Percentiles rank a stretch among this genome's conserved stretches.
Evolutionary conservation across 2,113 vertebrate species (phyloP).

Genomic region (Atractosteus spatula): DNA sequence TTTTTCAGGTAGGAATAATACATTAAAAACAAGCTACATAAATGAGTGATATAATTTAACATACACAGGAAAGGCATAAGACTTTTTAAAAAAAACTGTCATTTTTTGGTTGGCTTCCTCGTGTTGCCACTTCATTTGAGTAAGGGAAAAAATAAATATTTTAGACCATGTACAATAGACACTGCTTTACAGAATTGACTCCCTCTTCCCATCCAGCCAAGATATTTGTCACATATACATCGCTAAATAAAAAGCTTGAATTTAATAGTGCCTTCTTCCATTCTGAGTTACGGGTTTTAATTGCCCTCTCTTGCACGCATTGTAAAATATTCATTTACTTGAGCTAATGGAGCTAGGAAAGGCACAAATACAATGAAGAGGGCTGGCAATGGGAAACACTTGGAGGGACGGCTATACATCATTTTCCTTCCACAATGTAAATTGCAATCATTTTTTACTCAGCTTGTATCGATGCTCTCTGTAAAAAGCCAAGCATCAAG

Average conservation of each 20-base stretch:
- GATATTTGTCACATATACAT: conserved; percentile 25
- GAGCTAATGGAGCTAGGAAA: conserved; percentile 49
- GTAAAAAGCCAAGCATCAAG: conserved; percentile 17
- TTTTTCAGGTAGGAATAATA: no score
- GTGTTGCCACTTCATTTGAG: no score
- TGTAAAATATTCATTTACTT: conserved; percentile 54
- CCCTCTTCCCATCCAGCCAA: conserved; percentile 1
- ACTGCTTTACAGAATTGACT: not conserved
- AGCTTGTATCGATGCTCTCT: conserved; percentile 18
- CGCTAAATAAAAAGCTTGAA: conserved; percentile 19
- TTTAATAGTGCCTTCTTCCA: conserved; percentile 19
- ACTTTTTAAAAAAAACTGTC: no score
- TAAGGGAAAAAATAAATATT: no score
- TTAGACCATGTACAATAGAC: no score
- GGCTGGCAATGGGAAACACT: conserved; percentile 43
- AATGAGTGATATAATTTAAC: no score
- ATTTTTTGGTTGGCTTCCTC: no score
- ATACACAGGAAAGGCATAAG: no score
- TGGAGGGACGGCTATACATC: conserved; percentile 36
- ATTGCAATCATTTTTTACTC: conserved; percentile 25
- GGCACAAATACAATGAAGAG: conserved; percentile 44
- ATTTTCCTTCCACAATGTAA: conserved; percentile 19
- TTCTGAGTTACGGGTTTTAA: conserved; percentile 45
- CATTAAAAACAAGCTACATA: no score
- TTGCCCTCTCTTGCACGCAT: conserved; percentile 46